A percentile compares a stretch with the other conserved stretches of the same genome.
Conservation (phyloP, 2,797 vertebrate species). For the Danio jaintianensis region DNA sequence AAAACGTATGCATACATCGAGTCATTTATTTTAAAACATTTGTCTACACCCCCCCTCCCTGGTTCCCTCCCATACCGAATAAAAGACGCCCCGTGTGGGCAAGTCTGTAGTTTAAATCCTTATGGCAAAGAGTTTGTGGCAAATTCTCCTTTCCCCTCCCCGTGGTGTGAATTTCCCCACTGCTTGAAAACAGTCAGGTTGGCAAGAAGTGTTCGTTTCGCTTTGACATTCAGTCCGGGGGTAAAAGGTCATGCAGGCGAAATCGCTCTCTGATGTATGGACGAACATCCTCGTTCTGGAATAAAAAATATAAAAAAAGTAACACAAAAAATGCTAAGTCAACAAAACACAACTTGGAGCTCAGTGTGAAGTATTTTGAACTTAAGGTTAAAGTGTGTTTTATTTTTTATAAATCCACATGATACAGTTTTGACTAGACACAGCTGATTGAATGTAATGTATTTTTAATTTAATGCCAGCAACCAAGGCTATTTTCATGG, state of each 20-base stretch:
- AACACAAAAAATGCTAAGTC: conserved; percentile 19
- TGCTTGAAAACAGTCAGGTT: conserved; percentile 57
- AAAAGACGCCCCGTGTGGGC: conserved; percentile 88
- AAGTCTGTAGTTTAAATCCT: conserved; percentile 85
- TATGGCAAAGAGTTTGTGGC: conserved; percentile 65
- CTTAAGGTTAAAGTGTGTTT: neutral
- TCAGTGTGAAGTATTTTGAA: neutral
- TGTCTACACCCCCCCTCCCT: conserved; percentile 59
- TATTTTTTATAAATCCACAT: neutral
- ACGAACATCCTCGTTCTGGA: conserved; percentile 90
- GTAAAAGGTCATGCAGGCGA: conserved; percentile 90
- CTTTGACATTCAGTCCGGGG: conserved; percentile 82
- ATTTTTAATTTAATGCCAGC: too few species aligned
- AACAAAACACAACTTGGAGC: neutral
- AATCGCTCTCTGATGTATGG: conserved; percentile 91
- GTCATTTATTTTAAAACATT: conserved; percentile 76
- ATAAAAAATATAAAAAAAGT: conserved; percentile 12
- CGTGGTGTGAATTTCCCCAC: conserved; percentile 56
- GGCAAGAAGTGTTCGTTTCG: conserved; percentile 21
- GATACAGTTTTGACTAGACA: too few species aligned
- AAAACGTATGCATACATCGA: conserved; percentile 70
- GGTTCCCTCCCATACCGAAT: conserved; percentile 61
- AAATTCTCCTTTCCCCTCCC: conserved; percentile 72
- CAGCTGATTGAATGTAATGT: too few species aligned
- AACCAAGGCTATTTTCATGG: too few species aligned